phyloP scores from a whole-genome alignment of 1,140 invertebrate genomes.

The Lepidotrigona ventralis region DNA sequence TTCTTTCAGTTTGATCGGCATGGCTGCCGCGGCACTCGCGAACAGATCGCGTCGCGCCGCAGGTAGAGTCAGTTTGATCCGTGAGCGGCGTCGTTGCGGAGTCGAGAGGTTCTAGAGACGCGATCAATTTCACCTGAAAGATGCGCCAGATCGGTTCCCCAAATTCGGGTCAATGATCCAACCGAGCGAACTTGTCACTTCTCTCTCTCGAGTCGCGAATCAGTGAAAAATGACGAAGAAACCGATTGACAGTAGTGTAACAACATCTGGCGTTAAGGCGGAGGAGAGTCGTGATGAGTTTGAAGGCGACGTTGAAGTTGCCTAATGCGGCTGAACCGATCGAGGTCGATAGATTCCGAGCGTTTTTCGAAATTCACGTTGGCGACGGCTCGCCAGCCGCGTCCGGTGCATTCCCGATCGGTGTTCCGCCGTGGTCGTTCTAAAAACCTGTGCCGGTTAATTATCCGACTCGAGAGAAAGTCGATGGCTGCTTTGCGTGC shows the following conservation, averaged over 20 bases:
- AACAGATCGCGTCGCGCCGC: constrained; percentile 32
- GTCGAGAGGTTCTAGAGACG: not conserved
- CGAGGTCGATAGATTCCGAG: not conserved
- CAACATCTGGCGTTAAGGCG: not conserved
- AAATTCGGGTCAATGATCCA: not conserved
- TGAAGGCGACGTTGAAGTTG: not conserved
- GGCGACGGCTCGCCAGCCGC: not conserved
- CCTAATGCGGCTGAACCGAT: not conserved
- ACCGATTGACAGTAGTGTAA: not conserved
- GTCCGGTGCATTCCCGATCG: constrained; percentile 12
- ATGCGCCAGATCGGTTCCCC: not conserved
- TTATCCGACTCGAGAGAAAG: constrained; percentile 47
- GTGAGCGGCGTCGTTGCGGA: constrained; percentile 11
- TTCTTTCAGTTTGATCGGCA: constrained; percentile 43
- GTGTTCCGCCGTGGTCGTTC: constrained; percentile 8
- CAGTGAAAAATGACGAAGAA: not conserved
- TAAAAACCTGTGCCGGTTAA: constrained; percentile 42
- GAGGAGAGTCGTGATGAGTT: constrained; percentile 8
- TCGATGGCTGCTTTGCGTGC: constrained; percentile 4
- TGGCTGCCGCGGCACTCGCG: constrained; percentile 29
- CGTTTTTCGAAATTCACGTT: constrained; percentile 12
- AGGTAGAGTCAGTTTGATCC: constrained; percentile 32
- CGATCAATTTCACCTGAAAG: not conserved
- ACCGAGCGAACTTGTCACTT: not conserved
- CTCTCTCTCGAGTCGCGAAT: not conserved